Evolutionary conservation across 2,113 vertebrate species (phyloP).

Genomic region (Poeciliopsis prolifica): DNA sequence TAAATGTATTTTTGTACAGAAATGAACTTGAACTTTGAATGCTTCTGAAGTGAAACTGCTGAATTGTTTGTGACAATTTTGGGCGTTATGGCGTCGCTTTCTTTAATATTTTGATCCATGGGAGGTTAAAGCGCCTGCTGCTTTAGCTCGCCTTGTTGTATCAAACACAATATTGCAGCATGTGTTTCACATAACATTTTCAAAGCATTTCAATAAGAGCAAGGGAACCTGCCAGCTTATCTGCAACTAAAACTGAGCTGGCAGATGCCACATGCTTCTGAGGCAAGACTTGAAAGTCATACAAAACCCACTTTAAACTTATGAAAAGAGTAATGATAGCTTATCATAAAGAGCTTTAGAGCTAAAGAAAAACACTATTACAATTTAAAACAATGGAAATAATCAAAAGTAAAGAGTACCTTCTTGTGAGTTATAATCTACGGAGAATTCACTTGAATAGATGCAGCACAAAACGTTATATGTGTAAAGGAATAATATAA

Average conservation of each 20-base stretch:
- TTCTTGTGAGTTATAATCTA: neutral
- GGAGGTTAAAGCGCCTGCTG: constrained; percentile 15
- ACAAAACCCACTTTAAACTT: neutral
- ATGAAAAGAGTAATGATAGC: neutral
- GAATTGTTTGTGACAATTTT: neutral
- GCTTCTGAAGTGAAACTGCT: neutral
- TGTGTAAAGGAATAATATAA: neutral
- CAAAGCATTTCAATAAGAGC: constrained; percentile 36
- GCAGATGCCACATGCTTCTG: constrained; percentile 5
- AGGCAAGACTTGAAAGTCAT: constrained; percentile 2
- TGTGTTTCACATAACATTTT: constrained; percentile 35
- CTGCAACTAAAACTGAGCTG: constrained; percentile 22
- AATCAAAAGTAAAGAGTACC: neutral
- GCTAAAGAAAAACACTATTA: neutral
- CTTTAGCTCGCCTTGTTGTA: constrained; percentile 15
- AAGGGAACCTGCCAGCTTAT: constrained; percentile 24
- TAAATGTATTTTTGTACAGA: neutral
- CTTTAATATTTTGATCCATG: constrained; percentile 22
- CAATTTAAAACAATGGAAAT: neutral
- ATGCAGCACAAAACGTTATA: neutral
- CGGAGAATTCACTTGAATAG: neutral
- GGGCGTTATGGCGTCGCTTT: constrained; percentile 4
- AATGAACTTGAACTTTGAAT: neutral
- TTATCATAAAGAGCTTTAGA: neutral
- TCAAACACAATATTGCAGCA: constrained; percentile 32